Percentiles rank a stretch among this genome's conserved stretches.
phyloP scores from a whole-genome alignment of 2,888 invertebrate species.

The Melinopterus prodromus region DNA sequence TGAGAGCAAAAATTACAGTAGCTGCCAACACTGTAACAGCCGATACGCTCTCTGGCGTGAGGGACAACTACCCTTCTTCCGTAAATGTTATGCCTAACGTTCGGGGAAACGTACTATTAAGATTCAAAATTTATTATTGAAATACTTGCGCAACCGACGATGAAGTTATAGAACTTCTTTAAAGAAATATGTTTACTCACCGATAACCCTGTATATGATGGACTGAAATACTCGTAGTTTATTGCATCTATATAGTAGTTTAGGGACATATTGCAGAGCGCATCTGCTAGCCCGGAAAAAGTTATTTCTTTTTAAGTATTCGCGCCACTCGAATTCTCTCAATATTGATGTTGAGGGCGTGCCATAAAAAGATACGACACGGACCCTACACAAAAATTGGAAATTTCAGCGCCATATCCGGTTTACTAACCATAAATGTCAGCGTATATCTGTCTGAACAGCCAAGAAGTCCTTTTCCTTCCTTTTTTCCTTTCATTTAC shows the following conservation, averaged over 20 bases:
- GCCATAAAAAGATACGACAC: neutral
- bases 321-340: neutral
- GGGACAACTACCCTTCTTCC: too few relatives aligned
- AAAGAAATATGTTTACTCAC: too few relatives aligned
- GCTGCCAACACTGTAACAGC: too few relatives aligned
- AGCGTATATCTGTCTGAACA: neutral
- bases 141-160: too few relatives aligned
- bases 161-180: too few relatives aligned
- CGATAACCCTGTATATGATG: neutral
- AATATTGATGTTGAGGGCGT: neutral
- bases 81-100: too few relatives aligned
- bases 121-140: too few relatives aligned
- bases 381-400: slow-evolving; percentile 4
- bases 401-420: neutral
- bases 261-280: neutral
- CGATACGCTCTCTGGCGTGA: too few relatives aligned
- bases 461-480: neutral
- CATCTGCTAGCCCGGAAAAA: neutral
- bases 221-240: neutral
- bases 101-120: too few relatives aligned
- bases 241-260: neutral
- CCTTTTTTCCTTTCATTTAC: neutral
- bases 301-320: neutral
- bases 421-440: neutral
- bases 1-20: too few relatives aligned